Conservation (phyloP, 1,140 invertebrate species). For the Protaetia brevitarsis region DNA sequence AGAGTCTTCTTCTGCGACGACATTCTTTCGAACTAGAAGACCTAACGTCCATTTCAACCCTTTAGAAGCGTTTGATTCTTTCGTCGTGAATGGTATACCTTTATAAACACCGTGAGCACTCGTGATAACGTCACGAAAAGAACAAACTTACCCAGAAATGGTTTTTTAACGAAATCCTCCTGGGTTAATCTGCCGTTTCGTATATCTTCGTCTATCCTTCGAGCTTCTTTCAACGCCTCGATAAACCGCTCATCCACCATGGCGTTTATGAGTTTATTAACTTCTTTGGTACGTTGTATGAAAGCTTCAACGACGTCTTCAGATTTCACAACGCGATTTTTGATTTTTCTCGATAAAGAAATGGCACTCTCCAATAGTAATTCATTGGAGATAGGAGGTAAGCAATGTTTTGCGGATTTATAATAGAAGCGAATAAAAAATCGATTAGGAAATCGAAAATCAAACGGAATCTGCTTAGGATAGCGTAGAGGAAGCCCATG, state of each 20-base stretch:
- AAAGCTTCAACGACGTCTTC: constrained; percentile 71
- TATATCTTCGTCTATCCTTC: constrained; percentile 66
- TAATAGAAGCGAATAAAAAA: constrained; percentile 55
- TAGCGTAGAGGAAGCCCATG: neutral
- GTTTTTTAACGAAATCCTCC: constrained; percentile 60
- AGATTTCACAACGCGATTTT: constrained; percentile 58
- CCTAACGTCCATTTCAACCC: constrained; percentile 69
- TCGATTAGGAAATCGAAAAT: neutral
- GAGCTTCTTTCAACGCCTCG: constrained; percentile 73
- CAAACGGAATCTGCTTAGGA: neutral
- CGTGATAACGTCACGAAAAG: too few relatives aligned
- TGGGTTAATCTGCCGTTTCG: constrained; percentile 52
- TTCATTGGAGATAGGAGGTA: constrained; percentile 57
- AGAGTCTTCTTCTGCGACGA: constrained; percentile 68
- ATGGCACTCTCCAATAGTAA: constrained; percentile 64
- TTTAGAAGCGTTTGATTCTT: constrained; percentile 55
- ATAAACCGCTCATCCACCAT: constrained; percentile 76
- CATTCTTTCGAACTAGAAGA: constrained; percentile 55
- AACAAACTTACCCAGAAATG: constrained; percentile 70
- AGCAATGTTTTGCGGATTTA: constrained; percentile 52
- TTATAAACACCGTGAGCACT: too few relatives aligned
- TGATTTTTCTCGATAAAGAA: constrained; percentile 63
- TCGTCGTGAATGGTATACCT: constrained; percentile 78
- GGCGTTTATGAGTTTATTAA: constrained; percentile 77
- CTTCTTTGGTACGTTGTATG: constrained; percentile 74